phyloP scores from a whole-genome alignment of 2,888 invertebrate species.

The Mesochorus sp. region DNA sequence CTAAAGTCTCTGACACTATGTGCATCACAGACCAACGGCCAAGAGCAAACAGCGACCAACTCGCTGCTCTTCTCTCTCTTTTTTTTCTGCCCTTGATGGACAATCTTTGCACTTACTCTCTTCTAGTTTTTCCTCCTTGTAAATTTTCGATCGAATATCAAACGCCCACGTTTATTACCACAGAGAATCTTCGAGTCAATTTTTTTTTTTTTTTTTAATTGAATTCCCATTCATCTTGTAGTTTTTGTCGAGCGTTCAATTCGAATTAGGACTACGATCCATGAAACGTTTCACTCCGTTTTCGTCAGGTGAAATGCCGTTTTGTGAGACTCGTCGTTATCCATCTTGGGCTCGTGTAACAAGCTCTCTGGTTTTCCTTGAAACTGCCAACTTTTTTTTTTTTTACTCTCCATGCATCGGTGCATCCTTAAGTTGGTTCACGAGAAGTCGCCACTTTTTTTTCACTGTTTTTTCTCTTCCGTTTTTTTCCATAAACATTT shows the following conservation, averaged over 20 bases:
- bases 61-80: not conserved
- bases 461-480: too few species aligned
- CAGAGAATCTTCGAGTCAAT: not conserved
- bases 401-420: constrained; percentile 1
- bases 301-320: constrained; percentile 63
- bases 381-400: constrained; percentile 41
- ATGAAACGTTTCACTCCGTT: constrained; percentile 68
- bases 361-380: constrained; percentile 72
- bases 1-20: not conserved
- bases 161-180: not conserved
- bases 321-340: constrained; percentile 22
- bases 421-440: too few species aligned
- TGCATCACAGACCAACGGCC: not conserved
- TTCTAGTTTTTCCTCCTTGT: constrained; percentile 1
- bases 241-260: not conserved
- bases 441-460: too few species aligned
- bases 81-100: not conserved
- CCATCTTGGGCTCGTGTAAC: constrained; percentile 54
- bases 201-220: not conserved
- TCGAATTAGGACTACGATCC: not conserved
- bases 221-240: not conserved
- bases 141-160: constrained; percentile 19
- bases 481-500: too few species aligned
- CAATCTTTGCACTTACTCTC: not conserved
- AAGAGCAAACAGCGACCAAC: constrained; percentile 8